phyloP scores from a whole-genome alignment of 2,113 vertebrate genomes.

The Pollimyrus isidori region DNA sequence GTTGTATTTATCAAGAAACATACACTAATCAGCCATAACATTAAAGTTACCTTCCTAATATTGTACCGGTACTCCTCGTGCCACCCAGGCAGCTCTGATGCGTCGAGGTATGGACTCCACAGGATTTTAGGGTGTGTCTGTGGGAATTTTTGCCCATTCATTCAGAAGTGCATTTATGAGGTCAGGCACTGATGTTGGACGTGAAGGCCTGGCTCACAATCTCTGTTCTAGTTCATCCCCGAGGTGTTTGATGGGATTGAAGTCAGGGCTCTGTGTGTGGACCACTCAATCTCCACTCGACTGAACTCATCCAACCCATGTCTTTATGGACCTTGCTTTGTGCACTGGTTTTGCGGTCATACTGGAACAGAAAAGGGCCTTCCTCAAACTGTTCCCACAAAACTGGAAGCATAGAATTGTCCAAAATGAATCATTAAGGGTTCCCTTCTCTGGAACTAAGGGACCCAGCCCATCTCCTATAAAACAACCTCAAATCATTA shows the following conservation, averaged over 20 bases:
- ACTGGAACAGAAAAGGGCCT: background rate
- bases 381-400: no score
- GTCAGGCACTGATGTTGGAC: background rate
- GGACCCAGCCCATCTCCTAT: accelerated
- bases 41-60: background rate
- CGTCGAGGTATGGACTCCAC: background rate
- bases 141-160: no score
- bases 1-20: background rate
- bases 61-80: background rate
- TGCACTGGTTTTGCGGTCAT: background rate
- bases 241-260: background rate
- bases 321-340: no score
- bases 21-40: background rate
- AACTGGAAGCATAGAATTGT: no score
- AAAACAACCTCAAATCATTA: background rate
- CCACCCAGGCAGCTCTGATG: background rate
- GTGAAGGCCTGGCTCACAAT: background rate
- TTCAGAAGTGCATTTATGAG: background rate
- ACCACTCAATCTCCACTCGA: no score
- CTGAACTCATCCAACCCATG: no score
- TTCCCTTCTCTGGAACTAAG: no score
- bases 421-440: no score
- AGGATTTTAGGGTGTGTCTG: background rate
- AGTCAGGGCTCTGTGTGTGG: background rate
- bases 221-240: background rate